These are phyloP conservation scores for Burhinus oedicnemus DNA, from an alignment of 2,113 vertebrate species.

Conservation along the genomic window DNA sequence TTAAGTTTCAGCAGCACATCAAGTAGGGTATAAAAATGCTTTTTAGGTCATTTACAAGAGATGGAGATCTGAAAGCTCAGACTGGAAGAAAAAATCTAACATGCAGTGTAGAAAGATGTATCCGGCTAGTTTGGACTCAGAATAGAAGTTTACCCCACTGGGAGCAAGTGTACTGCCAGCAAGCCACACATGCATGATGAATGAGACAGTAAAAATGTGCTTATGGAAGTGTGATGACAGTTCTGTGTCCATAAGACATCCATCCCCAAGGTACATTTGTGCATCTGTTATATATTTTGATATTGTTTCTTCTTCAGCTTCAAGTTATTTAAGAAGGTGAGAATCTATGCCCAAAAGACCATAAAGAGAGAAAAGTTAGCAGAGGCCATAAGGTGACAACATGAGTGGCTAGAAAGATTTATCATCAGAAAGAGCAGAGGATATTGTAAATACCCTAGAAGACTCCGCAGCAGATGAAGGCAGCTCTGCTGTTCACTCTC, in stretches of 20 bases:
- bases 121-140: background rate
- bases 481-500: background rate
- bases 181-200: slow-evolving; percentile 25
- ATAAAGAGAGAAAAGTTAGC: slow-evolving; percentile 16
- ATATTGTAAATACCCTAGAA: background rate
- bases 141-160: background rate
- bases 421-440: background rate
- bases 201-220: slow-evolving; percentile 41
- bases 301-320: slow-evolving; percentile 43
- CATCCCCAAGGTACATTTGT: slow-evolving; percentile 14
- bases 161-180: background rate
- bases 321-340: slow-evolving; percentile 41
- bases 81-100: background rate
- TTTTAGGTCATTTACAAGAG: background rate
- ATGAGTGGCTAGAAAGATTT: background rate
- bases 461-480: background rate
- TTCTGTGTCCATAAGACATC: slow-evolving; percentile 31
- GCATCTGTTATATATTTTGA: slow-evolving; percentile 44
- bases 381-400: background rate
- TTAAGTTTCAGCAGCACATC: background rate
- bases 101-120: background rate
- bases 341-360: background rate
- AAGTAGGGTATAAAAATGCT: background rate
- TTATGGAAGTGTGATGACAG: slow-evolving; percentile 45
- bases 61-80: background rate